Conservation (phyloP, 92 coral and sea anemone genomes). For the Plumapathes pennacea region DNA sequence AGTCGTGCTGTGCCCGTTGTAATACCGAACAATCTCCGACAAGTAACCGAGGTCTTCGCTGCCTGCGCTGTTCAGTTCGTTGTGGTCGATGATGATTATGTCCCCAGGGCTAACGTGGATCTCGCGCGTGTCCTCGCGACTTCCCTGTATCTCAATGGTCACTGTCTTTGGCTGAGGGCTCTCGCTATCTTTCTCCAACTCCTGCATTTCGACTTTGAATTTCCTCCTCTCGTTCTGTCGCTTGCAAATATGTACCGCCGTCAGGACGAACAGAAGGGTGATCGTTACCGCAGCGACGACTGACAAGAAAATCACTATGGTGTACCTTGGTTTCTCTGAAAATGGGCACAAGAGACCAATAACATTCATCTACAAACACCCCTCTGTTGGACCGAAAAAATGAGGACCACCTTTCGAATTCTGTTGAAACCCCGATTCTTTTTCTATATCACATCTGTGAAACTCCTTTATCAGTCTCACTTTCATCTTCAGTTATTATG, state of each 20-base stretch:
- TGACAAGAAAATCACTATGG: constrained; percentile 67
- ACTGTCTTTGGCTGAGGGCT: constrained; percentile 55
- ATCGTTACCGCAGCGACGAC: constrained; percentile 75
- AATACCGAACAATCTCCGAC: constrained; percentile 81
- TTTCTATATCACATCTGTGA: too few relatives aligned
- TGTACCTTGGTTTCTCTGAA: constrained; percentile 53
- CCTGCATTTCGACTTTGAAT: constrained; percentile 10
- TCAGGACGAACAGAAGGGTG: constrained; percentile 37
- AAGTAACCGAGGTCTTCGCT: constrained; percentile 86
- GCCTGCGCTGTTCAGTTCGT: constrained; percentile 63
- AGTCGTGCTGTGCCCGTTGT: constrained; percentile 70
- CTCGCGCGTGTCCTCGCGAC: constrained; percentile 63
- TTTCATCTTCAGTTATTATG: too few relatives aligned
- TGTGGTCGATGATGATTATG: constrained; percentile 77
- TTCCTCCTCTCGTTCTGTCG: constrained; percentile 47
- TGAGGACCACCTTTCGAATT: too few relatives aligned
- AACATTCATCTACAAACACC: too few relatives aligned
- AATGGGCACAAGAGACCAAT: too few relatives aligned
- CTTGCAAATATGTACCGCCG: constrained; percentile 33
- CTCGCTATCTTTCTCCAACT: constrained; percentile 16
- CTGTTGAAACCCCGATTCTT: too few relatives aligned
- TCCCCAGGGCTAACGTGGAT: constrained; percentile 83
- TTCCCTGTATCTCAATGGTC: constrained; percentile 79
- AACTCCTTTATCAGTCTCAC: too few relatives aligned
- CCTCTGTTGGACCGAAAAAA: too few relatives aligned